Percentiles rank a stretch among this genome's conserved stretches.
These are phyloP conservation scores for Myxocyprinus asiaticus DNA, from an alignment of 2,113 vertebrate genomes.

Conservation along the genomic window DNA sequence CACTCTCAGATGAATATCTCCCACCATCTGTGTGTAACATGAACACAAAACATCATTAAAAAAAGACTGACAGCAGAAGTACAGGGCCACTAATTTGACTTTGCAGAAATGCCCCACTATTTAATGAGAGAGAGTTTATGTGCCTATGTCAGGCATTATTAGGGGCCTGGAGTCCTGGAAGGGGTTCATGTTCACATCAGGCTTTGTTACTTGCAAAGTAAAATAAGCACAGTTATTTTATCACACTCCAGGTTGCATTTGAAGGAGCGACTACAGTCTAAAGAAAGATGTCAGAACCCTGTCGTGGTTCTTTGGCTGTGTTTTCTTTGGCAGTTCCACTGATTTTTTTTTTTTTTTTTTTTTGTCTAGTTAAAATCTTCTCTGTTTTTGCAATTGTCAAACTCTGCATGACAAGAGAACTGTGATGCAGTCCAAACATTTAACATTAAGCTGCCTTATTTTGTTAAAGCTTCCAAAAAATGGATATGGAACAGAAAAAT, in stretches of 20 bases:
- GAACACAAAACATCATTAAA: conserved; percentile 52
- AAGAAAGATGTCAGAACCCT: conserved; percentile 19
- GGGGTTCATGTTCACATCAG: conserved; percentile 19
- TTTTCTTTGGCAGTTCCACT: not conserved
- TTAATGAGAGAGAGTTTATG: conserved; percentile 51
- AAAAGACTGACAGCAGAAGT: conserved; percentile 43
- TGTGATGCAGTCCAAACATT: not conserved
- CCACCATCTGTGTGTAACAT: conserved; percentile 22
- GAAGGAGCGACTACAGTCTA: not conserved
- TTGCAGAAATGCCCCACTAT: conserved; percentile 32
- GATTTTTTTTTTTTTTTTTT: not conserved
- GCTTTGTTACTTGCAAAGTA: conserved; percentile 24
- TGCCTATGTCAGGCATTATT: conserved; percentile 46
- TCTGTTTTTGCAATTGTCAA: conserved; percentile 10
- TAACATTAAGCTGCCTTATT: not conserved
- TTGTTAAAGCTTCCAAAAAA: not conserved
- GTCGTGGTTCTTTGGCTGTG: not conserved
- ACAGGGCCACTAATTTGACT: conserved; percentile 44
- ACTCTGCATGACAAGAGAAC: not conserved
- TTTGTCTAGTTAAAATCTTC: conserved; percentile 27
- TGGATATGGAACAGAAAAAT: no score
- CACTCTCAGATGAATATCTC: conserved; percentile 18
- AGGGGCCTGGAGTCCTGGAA: conserved; percentile 15
- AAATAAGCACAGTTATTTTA: conserved; percentile 39
- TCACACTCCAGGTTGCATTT: not conserved